Base-by-base conservation (phyloP, 1,140 invertebrate genomes). In the Thereuonema tuberculata region DNA sequence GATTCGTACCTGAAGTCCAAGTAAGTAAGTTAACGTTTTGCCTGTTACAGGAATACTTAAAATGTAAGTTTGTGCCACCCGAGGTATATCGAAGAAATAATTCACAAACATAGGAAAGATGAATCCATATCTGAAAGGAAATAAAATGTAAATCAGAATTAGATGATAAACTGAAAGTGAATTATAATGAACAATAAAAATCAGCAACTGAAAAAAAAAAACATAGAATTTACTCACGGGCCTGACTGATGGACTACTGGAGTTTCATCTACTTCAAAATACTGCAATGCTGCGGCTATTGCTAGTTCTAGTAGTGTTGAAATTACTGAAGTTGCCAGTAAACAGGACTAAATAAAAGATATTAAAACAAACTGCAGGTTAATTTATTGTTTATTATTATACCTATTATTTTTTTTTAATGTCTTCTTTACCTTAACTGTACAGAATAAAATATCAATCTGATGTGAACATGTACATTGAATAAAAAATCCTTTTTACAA, bases 31-130 rank as follows among this genome's bases (percentile, higher is more conserved):
- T 37, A 80, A 65, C 12, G 77, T 78, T 66, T 80, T 80, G 14
- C 77, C 76, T 15, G 78, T 79, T 20, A 80, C 70, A 20, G 78
- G 77, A 26, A 79, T 70, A 15, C 78, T 77, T 55, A 78, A 56
- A 20, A 80, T 70, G 59, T 73, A 68, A 1, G 74, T 75, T 43
- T 75, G 69, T 26, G 76, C 73, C 20, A 79, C 74, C 56, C 75
- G 65, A n/a, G 78, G 78, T 61, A 80, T 76, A 63, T 78, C 77
- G 65, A 74, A 75, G 60, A 73, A 77, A 65, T 78, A 79, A 62
- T 71, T 72, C 2, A 76, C 72, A 65, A 75, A 77, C 27, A 76
- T 64, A 20, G 75, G 75, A 59, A 77, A 76, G 24, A 77, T 71
- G 24, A 76, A 53, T 14, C 72, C 70, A 65, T 74, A 76, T 57